Base-by-base conservation (phyloP, 2,113 vertebrate genomes). In the Telmatochromis brachygnathus region DNA sequence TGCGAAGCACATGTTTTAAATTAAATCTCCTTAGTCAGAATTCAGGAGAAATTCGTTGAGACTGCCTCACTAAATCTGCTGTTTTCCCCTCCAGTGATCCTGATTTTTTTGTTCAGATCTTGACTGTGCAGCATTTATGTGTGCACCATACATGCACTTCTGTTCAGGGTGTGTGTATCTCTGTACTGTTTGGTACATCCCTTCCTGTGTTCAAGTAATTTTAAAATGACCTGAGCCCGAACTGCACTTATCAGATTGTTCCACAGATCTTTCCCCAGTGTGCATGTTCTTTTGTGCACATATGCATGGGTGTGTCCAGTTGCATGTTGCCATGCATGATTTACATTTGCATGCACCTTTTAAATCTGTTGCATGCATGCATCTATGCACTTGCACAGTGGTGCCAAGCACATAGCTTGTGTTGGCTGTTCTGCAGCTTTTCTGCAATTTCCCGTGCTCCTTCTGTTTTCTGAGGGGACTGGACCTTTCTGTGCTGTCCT, bases 391-490 rank as follows among this genome's bases (percentile, higher is more conserved):
- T 54, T 62, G 65, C 81, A 30, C 35, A 15, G 47, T 51, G 37
- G 15, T 14, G 53, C 91, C 73, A 91, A 65, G 10, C 60, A 37
- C 60, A 37, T 12, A 65, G 30, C 92, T 87, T 93, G 37, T 90
- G 70, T 92, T 94, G 94, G 93, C 92, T 84, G 30, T 9, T 51
- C 8, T 42, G 55, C 19, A 15, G 94, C 82, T 86, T 88, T 90
- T 80, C 47, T 89, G 68, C 12, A 84, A 89, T 88, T 91, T 91
- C 92, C 88, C 33, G 84, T 84, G 15, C 39, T 49, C 51, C 39
- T 87, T 28, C 21, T 55, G 35, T 89, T 89, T 90, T 84, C 30
- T 56, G 19, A 68, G 81, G 26, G 6, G 5, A 60, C 60, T 23
- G 21, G 60, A 86, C 37, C 37, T 77, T 35, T 88, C 35, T 87